A percentile compares a stretch with the other conserved stretches of the same genome.
phyloP scores from a whole-genome alignment of 1,140 invertebrate species.

The Drosophila pruinosa region DNA sequence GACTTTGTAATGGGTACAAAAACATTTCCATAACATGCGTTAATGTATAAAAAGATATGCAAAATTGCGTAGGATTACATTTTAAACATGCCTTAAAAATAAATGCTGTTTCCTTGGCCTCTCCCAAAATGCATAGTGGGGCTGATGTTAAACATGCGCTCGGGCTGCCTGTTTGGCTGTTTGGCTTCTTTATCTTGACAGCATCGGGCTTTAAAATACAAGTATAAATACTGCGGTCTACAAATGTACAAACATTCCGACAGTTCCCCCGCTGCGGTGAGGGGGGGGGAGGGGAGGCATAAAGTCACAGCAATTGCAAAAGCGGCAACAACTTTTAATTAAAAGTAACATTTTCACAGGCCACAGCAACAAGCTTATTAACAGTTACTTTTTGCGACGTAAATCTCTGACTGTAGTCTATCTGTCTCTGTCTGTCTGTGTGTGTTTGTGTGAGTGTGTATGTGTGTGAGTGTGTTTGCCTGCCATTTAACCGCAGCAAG shows the following conservation, averaged over 20 bases:
- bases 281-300: background rate
- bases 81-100: constrained; percentile 12
- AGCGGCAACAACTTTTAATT: constrained; percentile 72
- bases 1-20: too few relatives aligned
- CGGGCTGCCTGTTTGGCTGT: constrained; percentile 47
- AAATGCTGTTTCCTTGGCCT: constrained; percentile 6
- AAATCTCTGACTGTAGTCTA: constrained; percentile 24
- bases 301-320: constrained; percentile 34
- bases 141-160: constrained; percentile 68
- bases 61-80: constrained; percentile 8
- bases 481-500: constrained; percentile 44
- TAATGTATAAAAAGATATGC: background rate
- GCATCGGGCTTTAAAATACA: constrained; percentile 78
- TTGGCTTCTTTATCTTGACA: constrained; percentile 69
- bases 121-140: constrained; percentile 43
- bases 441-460: background rate
- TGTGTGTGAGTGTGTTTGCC: constrained; percentile 5
- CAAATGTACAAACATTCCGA: constrained; percentile 70
- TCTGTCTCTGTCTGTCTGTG: background rate
- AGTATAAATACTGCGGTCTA: constrained; percentile 49
- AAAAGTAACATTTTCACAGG: constrained; percentile 79
- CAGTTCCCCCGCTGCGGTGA: background rate
- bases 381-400: constrained; percentile 63
- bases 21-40: background rate
- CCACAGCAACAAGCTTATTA: constrained; percentile 73